These are phyloP conservation scores for Isichthys henryi DNA, from an alignment of 2,113 vertebrate species.

Conservation along the genomic window DNA sequence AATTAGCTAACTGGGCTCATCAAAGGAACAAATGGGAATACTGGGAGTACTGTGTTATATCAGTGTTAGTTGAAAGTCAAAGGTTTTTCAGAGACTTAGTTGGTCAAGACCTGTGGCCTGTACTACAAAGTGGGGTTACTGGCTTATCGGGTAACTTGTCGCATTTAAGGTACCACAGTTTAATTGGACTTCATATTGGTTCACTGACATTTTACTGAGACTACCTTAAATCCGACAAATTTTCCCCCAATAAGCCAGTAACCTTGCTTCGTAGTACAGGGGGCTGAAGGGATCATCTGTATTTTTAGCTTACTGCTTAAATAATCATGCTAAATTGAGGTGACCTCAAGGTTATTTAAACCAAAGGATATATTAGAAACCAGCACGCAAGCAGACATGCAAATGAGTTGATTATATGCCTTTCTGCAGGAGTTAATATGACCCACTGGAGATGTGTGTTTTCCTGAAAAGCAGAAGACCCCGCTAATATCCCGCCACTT, in stretches of 20 bases:
- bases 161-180: no score
- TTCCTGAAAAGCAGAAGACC: not conserved
- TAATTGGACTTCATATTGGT: no score
- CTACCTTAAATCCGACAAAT: no score
- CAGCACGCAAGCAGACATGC: not conserved
- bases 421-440: not conserved
- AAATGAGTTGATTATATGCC: not conserved
- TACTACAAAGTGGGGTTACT: no score
- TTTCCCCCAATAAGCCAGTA: no score
- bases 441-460: not conserved
- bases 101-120: not conserved
- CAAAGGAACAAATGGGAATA: not conserved
- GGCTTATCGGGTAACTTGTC: no score
- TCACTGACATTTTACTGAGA: no score
- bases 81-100: not conserved
- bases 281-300: not conserved
- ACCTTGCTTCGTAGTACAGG: no score
- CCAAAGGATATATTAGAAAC: not conserved
- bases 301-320: not conserved
- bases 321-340: not conserved
- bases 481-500: not conserved
- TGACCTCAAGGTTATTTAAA: not conserved
- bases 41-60: not conserved
- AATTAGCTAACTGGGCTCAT: not conserved
- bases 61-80: not conserved